Evolutionary conservation across 2,113 vertebrate species (phyloP).

Genomic region (Ictalurus furcatus): DNA sequence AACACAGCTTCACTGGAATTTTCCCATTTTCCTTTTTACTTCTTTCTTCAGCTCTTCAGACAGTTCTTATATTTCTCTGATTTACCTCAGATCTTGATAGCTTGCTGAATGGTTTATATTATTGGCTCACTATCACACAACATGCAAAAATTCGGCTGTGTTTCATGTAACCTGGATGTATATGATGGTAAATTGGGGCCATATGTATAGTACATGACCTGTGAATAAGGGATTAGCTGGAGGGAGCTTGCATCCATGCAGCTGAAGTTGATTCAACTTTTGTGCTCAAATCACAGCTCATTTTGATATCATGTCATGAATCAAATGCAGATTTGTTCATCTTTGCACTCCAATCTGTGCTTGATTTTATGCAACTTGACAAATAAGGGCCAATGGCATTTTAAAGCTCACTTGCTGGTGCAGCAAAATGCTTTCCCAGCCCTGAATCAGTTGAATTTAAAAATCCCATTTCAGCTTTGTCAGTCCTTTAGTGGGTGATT

Average conservation of each 20-base stretch:
- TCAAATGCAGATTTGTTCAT: neutral
- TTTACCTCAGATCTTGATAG: neutral
- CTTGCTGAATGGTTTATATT: neutral
- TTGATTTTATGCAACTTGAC: neutral
- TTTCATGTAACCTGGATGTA: neutral
- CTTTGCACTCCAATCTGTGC: neutral
- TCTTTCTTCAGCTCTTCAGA: neutral
- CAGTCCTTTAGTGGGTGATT: neutral
- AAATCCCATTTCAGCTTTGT: neutral
- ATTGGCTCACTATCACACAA: neutral
- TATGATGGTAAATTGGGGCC: neutral
- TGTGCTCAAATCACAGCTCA: neutral
- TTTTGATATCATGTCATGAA: neutral
- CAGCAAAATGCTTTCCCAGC: neutral
- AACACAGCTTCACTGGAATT: neutral
- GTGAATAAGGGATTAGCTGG: neutral
- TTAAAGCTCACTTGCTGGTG: conserved; percentile 31
- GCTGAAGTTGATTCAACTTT: neutral
- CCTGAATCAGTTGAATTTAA: conserved; percentile 1
- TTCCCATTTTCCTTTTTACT: neutral
- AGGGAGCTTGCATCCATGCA: neutral
- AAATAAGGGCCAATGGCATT: conserved; percentile 1
- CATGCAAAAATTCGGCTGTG: neutral
- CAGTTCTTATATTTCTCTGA: neutral
- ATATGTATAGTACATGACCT: neutral